These are phyloP conservation scores for Grantiella picta DNA, from an alignment of 2,113 vertebrate genomes.

Conservation along the genomic window DNA sequence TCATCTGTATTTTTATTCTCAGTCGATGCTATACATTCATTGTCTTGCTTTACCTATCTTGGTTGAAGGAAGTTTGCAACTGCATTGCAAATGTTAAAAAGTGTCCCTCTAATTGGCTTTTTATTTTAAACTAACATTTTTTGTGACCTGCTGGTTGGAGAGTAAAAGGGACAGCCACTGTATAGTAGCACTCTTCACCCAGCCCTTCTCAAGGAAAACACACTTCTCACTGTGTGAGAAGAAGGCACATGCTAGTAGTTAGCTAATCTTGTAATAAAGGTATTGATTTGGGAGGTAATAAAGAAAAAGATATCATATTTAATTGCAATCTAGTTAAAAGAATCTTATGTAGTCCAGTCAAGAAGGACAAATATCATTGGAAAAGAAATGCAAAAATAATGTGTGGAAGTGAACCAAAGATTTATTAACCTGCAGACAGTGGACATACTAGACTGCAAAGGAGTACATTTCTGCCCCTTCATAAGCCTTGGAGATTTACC, in stretches of 20 bases:
- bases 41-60: not conserved
- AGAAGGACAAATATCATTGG: not conserved
- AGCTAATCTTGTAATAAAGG: not conserved
- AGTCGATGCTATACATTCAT: not conserved
- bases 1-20: not conserved
- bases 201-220: not conserved
- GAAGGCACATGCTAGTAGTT: not conserved
- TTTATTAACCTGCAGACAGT: not conserved
- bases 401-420: not conserved
- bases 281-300: not conserved
- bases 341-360: not conserved
- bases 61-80: not conserved
- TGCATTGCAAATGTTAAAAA: not conserved
- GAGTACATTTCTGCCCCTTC: not conserved
- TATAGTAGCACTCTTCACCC: not conserved
- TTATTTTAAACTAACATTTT: not conserved
- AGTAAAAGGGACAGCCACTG: not conserved
- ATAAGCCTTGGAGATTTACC: not conserved
- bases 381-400: not conserved
- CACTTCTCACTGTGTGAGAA: not conserved
- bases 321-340: not conserved
- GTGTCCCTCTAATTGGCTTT: not conserved
- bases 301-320: not conserved
- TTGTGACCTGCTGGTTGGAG: not conserved
- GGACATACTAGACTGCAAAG: not conserved